Base-by-base conservation (phyloP, 2,113 vertebrate species). In the Pseudorectes ferrugineus region DNA sequence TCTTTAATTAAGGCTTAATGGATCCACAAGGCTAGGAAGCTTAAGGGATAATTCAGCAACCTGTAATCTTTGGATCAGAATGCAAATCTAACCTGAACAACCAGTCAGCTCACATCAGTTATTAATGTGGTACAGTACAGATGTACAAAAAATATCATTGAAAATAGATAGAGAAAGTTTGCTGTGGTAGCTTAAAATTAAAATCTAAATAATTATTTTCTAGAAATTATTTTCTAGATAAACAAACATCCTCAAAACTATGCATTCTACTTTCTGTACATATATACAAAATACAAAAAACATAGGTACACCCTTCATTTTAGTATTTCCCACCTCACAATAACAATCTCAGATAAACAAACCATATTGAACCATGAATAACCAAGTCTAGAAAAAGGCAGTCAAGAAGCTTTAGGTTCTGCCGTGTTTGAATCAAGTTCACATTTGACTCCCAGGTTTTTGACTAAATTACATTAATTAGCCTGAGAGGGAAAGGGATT, bases 61-160 rank as follows among this genome's bases (percentile, higher is more conserved):
- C 84, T 85, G 68, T 87, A 96, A 89, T 94, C 88, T 93, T 88
- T 89, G 70, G 92, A 95, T 96, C 95, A 93, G 82, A 95, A 92
- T 93, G 77, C 74, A 95, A 93, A 95, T 95, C 59, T 95, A 94
- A 96, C 78, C 81, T 77, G 86, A 96, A 88, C 46, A 93, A 88
- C 29, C 59, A 85, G 91, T 92, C 93, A 92, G 48, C 52, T 83
- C 49, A 73, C 46, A 93, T 61, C 70, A 86, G 58, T 76, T 93
- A 87, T 80, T 76, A 92, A 74, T 59, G 24, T 52, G 33, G 36
- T 43, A 36, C 14, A 45, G 45, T n/a, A 45, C 11, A 38, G 16
- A 59, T 25, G 52, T 25, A 70, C 87, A 88, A 95, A 85, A 43
- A 35, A 78, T 14, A 23, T 16, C 6, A 67, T 0, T 71, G 43